phyloP scores from a whole-genome alignment of 1,140 invertebrate genomes.

The Andricus grossulariae region DNA sequence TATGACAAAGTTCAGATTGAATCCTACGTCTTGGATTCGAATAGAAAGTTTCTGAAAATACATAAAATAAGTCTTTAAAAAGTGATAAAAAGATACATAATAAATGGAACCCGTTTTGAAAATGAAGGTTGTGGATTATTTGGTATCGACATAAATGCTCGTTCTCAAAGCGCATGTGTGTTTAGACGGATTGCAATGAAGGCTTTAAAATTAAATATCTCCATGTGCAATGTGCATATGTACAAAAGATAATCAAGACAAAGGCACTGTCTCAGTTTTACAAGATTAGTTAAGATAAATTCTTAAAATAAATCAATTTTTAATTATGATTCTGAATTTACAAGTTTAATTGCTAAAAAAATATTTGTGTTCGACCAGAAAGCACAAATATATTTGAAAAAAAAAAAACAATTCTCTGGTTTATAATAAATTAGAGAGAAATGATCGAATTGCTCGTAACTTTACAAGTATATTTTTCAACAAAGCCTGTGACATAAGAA shows the following conservation, averaged over 20 bases:
- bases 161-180: conserved; percentile 2
- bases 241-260: conserved; percentile 2
- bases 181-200: not conserved
- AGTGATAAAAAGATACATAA: too few species aligned
- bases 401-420: too few species aligned
- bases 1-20: too few species aligned
- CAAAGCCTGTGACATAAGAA: not conserved
- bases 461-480: conserved; percentile 9
- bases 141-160: conserved; percentile 4
- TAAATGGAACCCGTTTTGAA: not conserved
- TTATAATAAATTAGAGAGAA: not conserved
- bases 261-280: not conserved
- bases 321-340: not conserved
- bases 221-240: conserved; percentile 3
- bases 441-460: not conserved
- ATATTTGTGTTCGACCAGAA: too few species aligned
- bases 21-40: too few species aligned
- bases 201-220: conserved; percentile 4
- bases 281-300: not conserved
- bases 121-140: not conserved
- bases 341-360: not conserved
- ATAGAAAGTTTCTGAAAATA: too few species aligned
- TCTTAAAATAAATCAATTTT: not conserved
- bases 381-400: too few species aligned
- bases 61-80: too few species aligned